Percentiles rank a stretch among this genome's conserved stretches.
Evolutionary conservation across 1,140 invertebrate genomes (phyloP).

Genomic region (Drosophila nigrodunni): DNA sequence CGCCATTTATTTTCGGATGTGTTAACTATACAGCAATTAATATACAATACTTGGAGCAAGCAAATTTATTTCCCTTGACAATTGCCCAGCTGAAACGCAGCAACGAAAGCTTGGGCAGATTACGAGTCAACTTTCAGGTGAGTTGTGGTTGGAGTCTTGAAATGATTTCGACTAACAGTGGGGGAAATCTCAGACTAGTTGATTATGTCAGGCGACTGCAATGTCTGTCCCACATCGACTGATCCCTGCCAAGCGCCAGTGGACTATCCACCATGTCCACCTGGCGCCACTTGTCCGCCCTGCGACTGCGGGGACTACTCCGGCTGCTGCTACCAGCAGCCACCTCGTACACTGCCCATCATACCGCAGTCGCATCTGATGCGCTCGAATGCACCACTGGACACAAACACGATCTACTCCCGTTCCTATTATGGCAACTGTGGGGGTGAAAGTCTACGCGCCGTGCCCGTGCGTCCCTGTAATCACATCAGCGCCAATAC

Average conservation of each 20-base stretch:
- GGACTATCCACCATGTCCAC: constrained; percentile 64
- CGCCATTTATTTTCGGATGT: constrained; percentile 50
- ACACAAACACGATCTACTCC: constrained; percentile 86
- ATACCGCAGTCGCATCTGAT: constrained; percentile 86
- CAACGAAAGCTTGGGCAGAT: too few relatives aligned
- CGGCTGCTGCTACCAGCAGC: constrained; percentile 87
- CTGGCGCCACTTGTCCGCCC: constrained; percentile 53
- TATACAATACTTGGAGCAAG: constrained; percentile 51
- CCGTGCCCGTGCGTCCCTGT: constrained; percentile 79
- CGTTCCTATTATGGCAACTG: constrained; percentile 86
- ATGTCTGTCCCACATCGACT: constrained; percentile 40
- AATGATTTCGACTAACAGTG: background rate
- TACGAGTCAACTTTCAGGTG: background rate
- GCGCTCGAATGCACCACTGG: constrained; percentile 85
- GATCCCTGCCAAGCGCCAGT: constrained; percentile 54
- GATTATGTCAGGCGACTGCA: constrained; percentile 58
- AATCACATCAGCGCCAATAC: constrained; percentile 68
- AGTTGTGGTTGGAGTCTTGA: background rate
- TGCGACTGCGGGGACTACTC: constrained; percentile 77
- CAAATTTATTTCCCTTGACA: constrained; percentile 71
- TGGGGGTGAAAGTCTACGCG: constrained; percentile 43
- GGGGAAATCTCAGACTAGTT: too few relatives aligned
- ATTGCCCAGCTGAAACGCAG: constrained; percentile 5
- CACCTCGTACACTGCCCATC: constrained; percentile 85
- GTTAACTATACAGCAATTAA: constrained; percentile 43